Evolutionary conservation across 1,140 invertebrate genomes (phyloP).

Genomic region (Vollenhovia emeryi): DNA sequence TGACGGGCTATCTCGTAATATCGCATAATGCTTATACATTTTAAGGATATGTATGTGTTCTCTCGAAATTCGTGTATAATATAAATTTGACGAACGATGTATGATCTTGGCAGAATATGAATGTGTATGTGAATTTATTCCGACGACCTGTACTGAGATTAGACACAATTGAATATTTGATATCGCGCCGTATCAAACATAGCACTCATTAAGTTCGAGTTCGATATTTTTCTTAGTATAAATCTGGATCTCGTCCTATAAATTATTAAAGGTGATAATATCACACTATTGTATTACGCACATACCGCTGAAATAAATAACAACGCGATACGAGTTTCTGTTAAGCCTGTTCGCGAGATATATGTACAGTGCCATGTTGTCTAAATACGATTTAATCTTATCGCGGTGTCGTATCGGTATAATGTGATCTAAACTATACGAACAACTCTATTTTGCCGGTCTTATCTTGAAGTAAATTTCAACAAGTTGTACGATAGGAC

Average conservation of each 20-base stretch:
- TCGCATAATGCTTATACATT: too few species aligned
- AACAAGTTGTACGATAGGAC: slow-evolving; percentile 35
- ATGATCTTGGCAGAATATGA: neutral
- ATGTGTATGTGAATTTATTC: neutral
- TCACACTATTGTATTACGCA: neutral
- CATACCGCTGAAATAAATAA: neutral
- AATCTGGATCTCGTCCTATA: too few species aligned
- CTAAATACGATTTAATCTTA: slow-evolving; percentile 52
- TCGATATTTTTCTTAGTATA: too few species aligned
- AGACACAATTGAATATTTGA: neutral
- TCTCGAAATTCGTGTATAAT: neutral
- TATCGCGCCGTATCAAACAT: neutral
- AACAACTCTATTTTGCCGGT: slow-evolving; percentile 36
- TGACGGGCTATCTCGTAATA: neutral
- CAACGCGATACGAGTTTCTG: neutral
- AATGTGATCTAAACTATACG: slow-evolving; percentile 51
- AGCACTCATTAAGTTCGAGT: too few species aligned
- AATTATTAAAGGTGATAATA: too few species aligned
- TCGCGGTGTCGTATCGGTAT: slow-evolving; percentile 7
- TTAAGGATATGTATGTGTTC: neutral
- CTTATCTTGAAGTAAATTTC: slow-evolving; percentile 67
- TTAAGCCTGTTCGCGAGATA: neutral
- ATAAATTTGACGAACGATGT: neutral
- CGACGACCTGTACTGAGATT: neutral
- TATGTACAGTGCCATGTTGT: neutral